These are phyloP conservation scores for Dysdera silvatica DNA, from an alignment of 1,140 invertebrate species.

Conservation along the genomic window DNA sequence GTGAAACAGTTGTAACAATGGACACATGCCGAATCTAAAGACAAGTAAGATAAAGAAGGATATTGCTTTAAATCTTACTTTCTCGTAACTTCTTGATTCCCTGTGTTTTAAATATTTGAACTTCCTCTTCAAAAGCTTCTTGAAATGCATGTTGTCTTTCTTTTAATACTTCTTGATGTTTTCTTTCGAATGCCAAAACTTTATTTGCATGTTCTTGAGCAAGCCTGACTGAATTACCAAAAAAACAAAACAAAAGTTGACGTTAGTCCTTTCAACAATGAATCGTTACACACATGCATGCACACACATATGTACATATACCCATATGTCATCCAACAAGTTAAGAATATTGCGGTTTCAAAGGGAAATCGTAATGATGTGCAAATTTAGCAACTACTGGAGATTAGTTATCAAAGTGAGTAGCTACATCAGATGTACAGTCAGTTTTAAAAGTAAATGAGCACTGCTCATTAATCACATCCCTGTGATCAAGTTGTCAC, in stretches of 20 bases:
- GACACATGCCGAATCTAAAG: too few relatives aligned
- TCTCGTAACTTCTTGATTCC: conserved; percentile 45
- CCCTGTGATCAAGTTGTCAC: too few relatives aligned
- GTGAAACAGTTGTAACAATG: too few relatives aligned
- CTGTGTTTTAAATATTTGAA: conserved; percentile 55
- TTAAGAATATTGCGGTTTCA: background rate
- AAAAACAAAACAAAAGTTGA: background rate
- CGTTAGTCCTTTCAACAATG: background rate
- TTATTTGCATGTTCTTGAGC: conserved; percentile 52
- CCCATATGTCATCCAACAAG: background rate
- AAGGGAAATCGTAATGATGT: background rate
- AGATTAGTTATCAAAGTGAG: too few relatives aligned
- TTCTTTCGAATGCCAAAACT: conserved; percentile 51
- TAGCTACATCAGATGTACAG: too few relatives aligned
- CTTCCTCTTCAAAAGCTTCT: conserved; percentile 58
- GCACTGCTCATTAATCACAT: too few relatives aligned
- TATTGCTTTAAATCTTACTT: too few relatives aligned
- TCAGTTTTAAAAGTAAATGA: too few relatives aligned
- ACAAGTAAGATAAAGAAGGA: too few relatives aligned
- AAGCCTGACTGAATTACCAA: conserved; percentile 48
- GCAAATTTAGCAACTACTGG: background rate
- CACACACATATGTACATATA: background rate
- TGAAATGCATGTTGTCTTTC: conserved; percentile 59
- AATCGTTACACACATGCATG: background rate
- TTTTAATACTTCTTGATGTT: conserved; percentile 50